Evolutionary conservation across 1,140 invertebrate species (phyloP), one percentile per base, ranked within the genome.

Genomic region (Ips typographus): DNA sequence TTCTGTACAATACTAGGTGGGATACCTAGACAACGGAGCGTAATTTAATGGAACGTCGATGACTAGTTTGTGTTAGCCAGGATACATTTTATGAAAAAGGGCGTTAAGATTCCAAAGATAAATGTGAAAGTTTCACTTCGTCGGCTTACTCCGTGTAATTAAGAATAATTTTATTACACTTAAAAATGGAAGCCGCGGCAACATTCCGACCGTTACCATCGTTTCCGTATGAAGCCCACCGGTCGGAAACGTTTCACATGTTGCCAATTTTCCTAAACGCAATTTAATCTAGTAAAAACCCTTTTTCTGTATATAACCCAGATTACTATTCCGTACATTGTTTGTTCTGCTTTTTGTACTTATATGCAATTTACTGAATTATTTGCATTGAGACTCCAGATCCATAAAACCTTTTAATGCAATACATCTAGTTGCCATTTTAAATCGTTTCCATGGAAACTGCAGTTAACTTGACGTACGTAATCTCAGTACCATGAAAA

Each of bases 81-180:
- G 22, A 38, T 62, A 39, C 60, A 62, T 62, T 22, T 22, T 62
- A 62, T 49, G 44, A 62, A 62, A 47, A 51, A 62, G 60, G 40
- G 57, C 59, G 59, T 40, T 61, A 47, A 64, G 61, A 64, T 64
- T 64, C 53, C 53, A 53, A 64, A 64, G 61, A 64, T 64, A 64
- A 64, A 53, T 38, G 51, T 64, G 36, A 64, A 64, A 64, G 61
- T 64, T 64, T 64, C 61, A 64, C 47, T 52, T 53, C 61, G 61
- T 37, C 51, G 61, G 61, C 2, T 53, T 52, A 64, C 61, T 40
- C 40, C 38, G 22, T 64, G 49, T 53, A 52, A 64, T 64, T 64
- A 64, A 22, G 61, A 64, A 64, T 64, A 64, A 64, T 64, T 64
- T 64, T 64, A 64, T 64, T 64, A 64, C 61, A 64, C 61, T 64